Evolutionary conservation across 2,113 vertebrate species (phyloP), one percentile per base, ranked within the genome.

Genomic region (Bagarius yarrelli): DNA sequence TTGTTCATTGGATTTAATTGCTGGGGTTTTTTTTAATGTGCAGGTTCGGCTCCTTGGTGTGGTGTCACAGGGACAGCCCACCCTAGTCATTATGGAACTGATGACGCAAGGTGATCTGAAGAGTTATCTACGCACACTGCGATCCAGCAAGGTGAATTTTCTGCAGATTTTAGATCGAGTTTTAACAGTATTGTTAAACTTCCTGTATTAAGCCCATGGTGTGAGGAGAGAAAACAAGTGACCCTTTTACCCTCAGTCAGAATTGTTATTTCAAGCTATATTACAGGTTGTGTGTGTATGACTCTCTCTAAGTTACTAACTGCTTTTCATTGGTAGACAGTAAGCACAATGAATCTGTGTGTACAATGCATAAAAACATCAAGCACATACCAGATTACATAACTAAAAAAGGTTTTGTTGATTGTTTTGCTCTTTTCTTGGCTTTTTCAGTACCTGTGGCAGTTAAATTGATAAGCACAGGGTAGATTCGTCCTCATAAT

Each of bases 31-130:
- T 52, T 36, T 14, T n/a, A 67, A 76, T 70, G 34, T 81, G 36
- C 88, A 99, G 98, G 98, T 99, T 79, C 95, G 97, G 64, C 91
- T 99, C 80, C 93, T 99, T 84, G 98, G 98, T 0, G 98, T 99
- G 78, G 98, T 99, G 73, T 99, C 97, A 71, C 98, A 99, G 90
- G 98, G 97, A 77, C 98, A 99, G 83, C 98, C 98, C 50, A 99
- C 97, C 0, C 90, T 99, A 89, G 98, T 99, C 85, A 98, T 99
- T 90, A 99, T 99, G 98, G 98, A 99, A 85, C 92, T 99, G 86
- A 99, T 99, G 98, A 98, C 97, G 0, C 94, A 94, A 11, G 98
- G 98, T 2, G 98, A 99, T 87, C 94, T 99, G 86, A 99, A 99
- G 91, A 99, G 96, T 86, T 95, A 99, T 72, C 88, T 99, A 76